phyloP scores from a whole-genome alignment of 2,797 vertebrate species.

The Apogon talboti region DNA sequence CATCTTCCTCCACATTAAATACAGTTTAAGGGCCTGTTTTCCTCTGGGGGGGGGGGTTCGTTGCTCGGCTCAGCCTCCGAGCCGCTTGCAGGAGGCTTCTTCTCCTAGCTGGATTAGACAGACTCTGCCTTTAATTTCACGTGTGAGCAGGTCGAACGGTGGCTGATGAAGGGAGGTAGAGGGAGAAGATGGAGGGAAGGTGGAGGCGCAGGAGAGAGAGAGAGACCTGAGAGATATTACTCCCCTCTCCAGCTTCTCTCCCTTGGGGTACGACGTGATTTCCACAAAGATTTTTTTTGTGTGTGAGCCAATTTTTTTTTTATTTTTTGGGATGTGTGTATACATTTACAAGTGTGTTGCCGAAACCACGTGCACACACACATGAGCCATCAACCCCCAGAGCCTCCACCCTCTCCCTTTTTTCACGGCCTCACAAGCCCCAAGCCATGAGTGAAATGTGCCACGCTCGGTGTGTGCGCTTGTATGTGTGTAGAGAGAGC shows the following conservation, averaged over 20 bases:
- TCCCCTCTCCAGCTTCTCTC: conserved; percentile 59
- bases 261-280: conserved; percentile 68
- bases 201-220: neutral
- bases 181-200: conserved; percentile 49
- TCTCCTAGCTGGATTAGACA: conserved; percentile 74
- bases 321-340: conserved; percentile 29
- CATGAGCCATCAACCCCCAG: conserved; percentile 46
- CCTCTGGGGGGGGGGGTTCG: conserved; percentile 38
- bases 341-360: conserved; percentile 45
- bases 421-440: conserved; percentile 76
- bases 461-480: conserved; percentile 49
- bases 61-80: conserved; percentile 49
- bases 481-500: conserved; percentile 33
- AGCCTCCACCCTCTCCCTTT: conserved; percentile 61
- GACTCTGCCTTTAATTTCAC: conserved; percentile 86
- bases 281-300: conserved; percentile 68
- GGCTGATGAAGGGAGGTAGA: conserved; percentile 62
- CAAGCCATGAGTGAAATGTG: conserved; percentile 82
- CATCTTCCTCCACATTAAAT: conserved; percentile 58
- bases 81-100: conserved; percentile 53
- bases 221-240: conserved; percentile 55
- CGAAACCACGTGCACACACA: conserved; percentile 36
- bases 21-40: conserved; percentile 63
- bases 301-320: conserved; percentile 49
- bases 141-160: conserved; percentile 76